Evolutionary conservation across 2,888 invertebrate genomes (phyloP).

Genomic region (Melieria crassipennis): DNA sequence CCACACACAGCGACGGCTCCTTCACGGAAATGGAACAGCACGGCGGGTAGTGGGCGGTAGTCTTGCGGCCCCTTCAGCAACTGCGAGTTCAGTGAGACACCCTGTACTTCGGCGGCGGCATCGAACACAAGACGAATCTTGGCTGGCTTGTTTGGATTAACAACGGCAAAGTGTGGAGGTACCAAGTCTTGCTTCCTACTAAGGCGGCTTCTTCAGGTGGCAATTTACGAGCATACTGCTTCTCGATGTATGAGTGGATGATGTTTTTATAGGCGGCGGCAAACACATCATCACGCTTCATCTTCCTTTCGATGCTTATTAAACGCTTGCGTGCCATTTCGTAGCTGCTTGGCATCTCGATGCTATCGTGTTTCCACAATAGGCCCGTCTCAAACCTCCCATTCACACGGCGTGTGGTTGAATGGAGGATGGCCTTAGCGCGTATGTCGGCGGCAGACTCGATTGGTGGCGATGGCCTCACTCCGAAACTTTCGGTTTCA

Average conservation of each 20-base stretch:
- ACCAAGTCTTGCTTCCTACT: constrained; percentile 41
- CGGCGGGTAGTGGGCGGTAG: constrained; percentile 16
- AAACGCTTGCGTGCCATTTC: constrained; percentile 31
- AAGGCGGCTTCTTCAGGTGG: constrained; percentile 20
- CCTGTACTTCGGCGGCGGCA: constrained; percentile 30
- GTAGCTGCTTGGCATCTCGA: constrained; percentile 28
- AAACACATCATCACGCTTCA: constrained; percentile 36
- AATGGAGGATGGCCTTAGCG: constrained; percentile 4
- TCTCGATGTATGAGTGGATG: constrained; percentile 28
- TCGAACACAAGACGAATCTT: constrained; percentile 38
- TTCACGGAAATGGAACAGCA: constrained; percentile 20
- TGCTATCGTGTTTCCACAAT: constrained; percentile 30
- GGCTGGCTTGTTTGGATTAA: constrained; percentile 34
- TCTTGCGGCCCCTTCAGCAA: constrained; percentile 22
- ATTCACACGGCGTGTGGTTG: constrained; percentile 17
- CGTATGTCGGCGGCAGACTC: constrained; percentile 15
- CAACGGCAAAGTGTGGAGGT: constrained; percentile 46
- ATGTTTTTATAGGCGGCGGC: constrained; percentile 31
- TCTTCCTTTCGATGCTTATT: constrained; percentile 32
- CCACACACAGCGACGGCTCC: constrained; percentile 13
- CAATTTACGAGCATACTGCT: constrained; percentile 36
- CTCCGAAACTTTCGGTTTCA: constrained; percentile 31
- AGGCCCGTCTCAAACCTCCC: constrained; percentile 35
- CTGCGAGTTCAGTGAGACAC: constrained; percentile 27
- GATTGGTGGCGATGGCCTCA: constrained; percentile 24